Evolutionary conservation across 1,140 invertebrate species (phyloP).

Genomic region (Oedothorax gibbosus): DNA sequence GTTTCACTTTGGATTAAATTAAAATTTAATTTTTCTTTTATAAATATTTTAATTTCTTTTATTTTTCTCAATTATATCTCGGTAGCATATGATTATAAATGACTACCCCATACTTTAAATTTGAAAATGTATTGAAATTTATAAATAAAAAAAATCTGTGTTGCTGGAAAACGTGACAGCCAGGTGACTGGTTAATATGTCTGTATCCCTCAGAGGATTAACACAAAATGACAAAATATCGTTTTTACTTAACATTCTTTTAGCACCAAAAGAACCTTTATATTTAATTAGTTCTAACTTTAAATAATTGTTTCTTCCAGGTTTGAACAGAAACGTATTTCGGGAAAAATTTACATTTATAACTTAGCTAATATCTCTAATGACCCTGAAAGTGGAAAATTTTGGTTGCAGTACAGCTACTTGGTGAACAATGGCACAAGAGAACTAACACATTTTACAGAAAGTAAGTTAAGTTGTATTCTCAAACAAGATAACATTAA

Average conservation of each 20-base stretch:
- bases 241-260: not conserved
- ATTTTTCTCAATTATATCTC: not conserved
- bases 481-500: not conserved
- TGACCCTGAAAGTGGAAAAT: slow-evolving; percentile 23
- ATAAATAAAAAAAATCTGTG: not conserved
- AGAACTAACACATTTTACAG: not conserved
- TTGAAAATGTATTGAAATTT: not conserved
- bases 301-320: not conserved
- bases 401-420: slow-evolving; percentile 7
- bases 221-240: not conserved
- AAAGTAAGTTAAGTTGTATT: not conserved
- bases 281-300: not conserved
- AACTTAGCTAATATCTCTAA: not conserved
- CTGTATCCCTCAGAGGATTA: not conserved
- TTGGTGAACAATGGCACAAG: not conserved
- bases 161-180: not conserved
- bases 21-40: not conserved
- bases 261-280: not conserved
- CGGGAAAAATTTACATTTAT: slow-evolving; percentile 22
- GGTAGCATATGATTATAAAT: not conserved
- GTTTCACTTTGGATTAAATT: no score
- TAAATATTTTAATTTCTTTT: not conserved
- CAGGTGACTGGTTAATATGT: not conserved
- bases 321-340: not conserved
- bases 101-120: not conserved